Evolutionary conservation across 2,113 vertebrate species (phyloP), one percentile per base, ranked within the genome.

Genomic region (Ctenodactylus gundi): DNA sequence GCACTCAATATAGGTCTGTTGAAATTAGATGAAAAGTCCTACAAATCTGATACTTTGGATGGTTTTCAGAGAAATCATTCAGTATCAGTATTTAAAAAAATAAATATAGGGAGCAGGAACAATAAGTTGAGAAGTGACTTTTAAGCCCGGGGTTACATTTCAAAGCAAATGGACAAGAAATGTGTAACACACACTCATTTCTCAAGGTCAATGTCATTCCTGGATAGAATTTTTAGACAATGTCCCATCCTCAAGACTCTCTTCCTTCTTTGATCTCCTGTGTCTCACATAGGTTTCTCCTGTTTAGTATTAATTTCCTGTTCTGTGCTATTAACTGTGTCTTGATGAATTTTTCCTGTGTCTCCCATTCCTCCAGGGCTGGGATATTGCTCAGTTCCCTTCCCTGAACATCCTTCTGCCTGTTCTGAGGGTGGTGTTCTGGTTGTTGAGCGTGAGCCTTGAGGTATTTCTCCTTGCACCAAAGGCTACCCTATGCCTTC

Each of bases 61-160:
- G 12, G n/a, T 36, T 93, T 94, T 94, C 64, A 93, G 92, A 93
- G 41, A 93, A 94, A 67, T 51, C 75, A 67, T 51, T 49, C 46
- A 55, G 44, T 7, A 6, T 57, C n/a, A 86, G 55, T 25, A 80
- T 68, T 17, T 93, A 65, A 64, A 77, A 84, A 90, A 83, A 92
- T 65, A 92, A 90, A 72, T 82, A 60, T 44, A 86, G 34, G 41
- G 41, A 67, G 9, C 68, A 84, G 73, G 86, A 76, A n/a, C 51
- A 41, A 83, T 36, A 91, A n/a, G 84, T 29, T 64, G 78, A 95
- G 57, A 87, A 86, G 46, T 62, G 72, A 72, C 65, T 84, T 91
- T 67, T 73, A 89, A 76, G 76, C 51, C 85, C 51, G 21, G 34
- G 12, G 3, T 86, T 80, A 34, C 13, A 75, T 85, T 94, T 75